Percentiles rank a stretch among this genome's conserved stretches.
Conservation (phyloP, 2,113 vertebrate species). For the Drymodes brunneopygia region DNA sequence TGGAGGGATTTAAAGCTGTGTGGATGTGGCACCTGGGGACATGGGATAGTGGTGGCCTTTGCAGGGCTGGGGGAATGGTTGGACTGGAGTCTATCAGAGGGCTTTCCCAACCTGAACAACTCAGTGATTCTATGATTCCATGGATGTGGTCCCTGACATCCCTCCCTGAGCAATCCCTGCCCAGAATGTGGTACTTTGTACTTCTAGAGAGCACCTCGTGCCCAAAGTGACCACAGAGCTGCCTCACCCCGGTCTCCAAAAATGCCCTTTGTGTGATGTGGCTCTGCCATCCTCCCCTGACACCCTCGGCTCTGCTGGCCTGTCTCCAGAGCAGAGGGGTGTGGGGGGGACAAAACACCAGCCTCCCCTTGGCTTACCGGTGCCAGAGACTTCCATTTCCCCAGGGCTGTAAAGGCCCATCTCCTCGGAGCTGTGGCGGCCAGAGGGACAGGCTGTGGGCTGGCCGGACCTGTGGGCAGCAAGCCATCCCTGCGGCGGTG, state of each 20-base stretch:
- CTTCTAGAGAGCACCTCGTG: not conserved
- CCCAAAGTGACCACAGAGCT: not conserved
- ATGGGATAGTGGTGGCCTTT: not conserved
- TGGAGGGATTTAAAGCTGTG: not conserved
- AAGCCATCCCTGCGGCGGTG: accelerated
- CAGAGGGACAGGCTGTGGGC: not conserved
- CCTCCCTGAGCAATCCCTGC: not conserved
- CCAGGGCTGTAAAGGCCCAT: accelerated
- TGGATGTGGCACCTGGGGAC: not conserved
- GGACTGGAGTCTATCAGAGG: not conserved
- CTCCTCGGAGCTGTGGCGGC: not conserved
- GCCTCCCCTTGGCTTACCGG: not conserved
- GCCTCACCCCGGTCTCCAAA: not conserved
- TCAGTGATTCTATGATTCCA: not conserved
- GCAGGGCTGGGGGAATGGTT: not conserved
- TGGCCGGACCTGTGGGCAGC: accelerated
- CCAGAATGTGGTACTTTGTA: accelerated
- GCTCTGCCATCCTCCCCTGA: not conserved
- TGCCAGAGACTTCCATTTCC: not conserved
- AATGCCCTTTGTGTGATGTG: too few species aligned
- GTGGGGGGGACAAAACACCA: not conserved
- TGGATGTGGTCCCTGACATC: not conserved
- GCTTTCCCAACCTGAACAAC: not conserved
- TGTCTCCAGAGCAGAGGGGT: not conserved
- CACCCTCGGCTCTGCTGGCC: not conserved